Evolutionary conservation across 2,113 vertebrate species (phyloP), one percentile per base, ranked within the genome.

Genomic region (Herpailurus yagouaroundi): DNA sequence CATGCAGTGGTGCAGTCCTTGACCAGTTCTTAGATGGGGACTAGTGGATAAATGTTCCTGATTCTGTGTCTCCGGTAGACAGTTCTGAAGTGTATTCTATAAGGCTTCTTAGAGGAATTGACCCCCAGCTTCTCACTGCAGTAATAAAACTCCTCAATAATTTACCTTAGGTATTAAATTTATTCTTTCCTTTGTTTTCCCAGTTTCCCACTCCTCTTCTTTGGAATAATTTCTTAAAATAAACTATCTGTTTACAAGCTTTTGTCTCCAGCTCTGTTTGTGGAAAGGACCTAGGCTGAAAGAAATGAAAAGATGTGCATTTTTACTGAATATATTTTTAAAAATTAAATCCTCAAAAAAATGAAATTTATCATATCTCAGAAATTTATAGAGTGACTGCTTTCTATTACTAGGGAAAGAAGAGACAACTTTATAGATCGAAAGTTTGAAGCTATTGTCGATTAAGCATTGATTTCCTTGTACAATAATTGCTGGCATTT

Each of bases 351-450:
- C 41, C 64, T 92, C 38, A 76, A 66, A 84, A 84, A 89, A 81
- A 13, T 77, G 14, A 92, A 92, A 64, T 86, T 69, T 52, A 84
- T 60, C 23, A 4, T 89, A 77, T 73, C 29, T 97, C 16, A 74
- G 38, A 50, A 68, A 92, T 95, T 74, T 85, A 68, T 69, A 19
- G 29, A 89, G 48, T 60, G 68, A 64, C 48, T 82, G 15, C 48
- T 84, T 38, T 87, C 25, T 66, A 21, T 48, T 82, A 63, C 27
- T 48, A 73, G 41, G 6, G 82, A 63, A 55, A 27, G 27, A 23
- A 69, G 69, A 86, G 92, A 71, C 68, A 88, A n/a, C 64, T 79
- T 97, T 95, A 93, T 3, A 66, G 80, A 38, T 29, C 85, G 77
- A 92, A 83, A 48, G 16, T 76, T 63, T 96, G 48, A 89, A 97